phyloP scores from a whole-genome alignment of 1,140 invertebrate species.

The Papilio xuthus region DNA sequence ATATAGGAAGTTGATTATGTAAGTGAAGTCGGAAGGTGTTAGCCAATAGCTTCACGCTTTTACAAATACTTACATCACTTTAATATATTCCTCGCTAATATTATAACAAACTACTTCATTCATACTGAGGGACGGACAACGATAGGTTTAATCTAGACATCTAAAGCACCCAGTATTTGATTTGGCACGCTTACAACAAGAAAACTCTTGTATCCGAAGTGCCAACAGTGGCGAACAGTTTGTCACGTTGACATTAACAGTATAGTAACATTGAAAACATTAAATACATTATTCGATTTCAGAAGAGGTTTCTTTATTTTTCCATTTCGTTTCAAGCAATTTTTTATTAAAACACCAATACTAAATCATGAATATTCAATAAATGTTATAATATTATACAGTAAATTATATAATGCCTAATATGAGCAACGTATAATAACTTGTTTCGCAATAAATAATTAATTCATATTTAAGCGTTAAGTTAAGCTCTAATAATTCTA shows the following conservation, averaged over 20 bases:
- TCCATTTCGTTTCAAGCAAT: not conserved
- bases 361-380: not conserved
- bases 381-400: not conserved
- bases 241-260: too few species aligned
- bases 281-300: too few species aligned
- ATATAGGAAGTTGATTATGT: slow-evolving; percentile 4
- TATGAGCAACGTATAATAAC: not conserved
- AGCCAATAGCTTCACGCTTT: slow-evolving; percentile 21
- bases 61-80: slow-evolving; percentile 17
- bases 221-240: not conserved
- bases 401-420: not conserved
- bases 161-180: not conserved
- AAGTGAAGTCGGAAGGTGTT: not conserved
- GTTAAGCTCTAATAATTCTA: slow-evolving; percentile 12
- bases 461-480: not conserved
- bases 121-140: not conserved
- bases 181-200: not conserved
- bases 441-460: slow-evolving; percentile 1
- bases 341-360: not conserved
- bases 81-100: slow-evolving; percentile 22
- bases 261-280: too few species aligned
- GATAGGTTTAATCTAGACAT: not conserved
- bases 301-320: not conserved
- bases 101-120: slow-evolving; percentile 7
- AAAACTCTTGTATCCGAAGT: not conserved